A percentile compares a stretch with the other conserved stretches of the same genome.
These are phyloP conservation scores for Pantherophis vulpinus DNA, from an alignment of 2,797 vertebrate genomes.

Conservation along the genomic window DNA sequence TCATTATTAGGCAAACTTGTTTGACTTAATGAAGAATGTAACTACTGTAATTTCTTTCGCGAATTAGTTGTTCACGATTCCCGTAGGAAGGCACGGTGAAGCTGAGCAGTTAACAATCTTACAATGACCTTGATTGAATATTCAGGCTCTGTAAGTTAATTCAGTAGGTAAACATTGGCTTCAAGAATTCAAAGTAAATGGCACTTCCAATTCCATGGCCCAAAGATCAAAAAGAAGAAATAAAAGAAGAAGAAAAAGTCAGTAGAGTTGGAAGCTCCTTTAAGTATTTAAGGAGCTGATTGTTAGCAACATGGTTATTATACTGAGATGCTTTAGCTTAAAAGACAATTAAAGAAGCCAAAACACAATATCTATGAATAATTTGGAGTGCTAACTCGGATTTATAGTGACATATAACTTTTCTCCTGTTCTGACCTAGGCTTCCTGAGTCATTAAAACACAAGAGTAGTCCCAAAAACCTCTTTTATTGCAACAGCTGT, in stretches of 20 bases:
- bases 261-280: not conserved
- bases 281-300: not conserved
- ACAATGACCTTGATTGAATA: conserved; percentile 31
- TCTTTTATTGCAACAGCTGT: too few species aligned
- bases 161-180: not conserved
- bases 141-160: conserved; percentile 38
- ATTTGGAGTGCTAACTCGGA: not conserved
- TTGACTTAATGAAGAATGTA: not conserved
- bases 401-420: not conserved
- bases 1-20: not conserved
- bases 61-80: conserved; percentile 26
- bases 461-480: too few species aligned
- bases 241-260: not conserved
- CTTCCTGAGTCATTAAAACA: too few species aligned
- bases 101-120: not conserved
- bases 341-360: not conserved
- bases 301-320: not conserved
- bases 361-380: not conserved
- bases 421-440: too few species aligned
- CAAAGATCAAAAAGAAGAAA: not conserved
- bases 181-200: not conserved
- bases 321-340: not conserved
- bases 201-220: not conserved
- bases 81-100: conserved; percentile 1
- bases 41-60: not conserved